Conservation (phyloP, 2,797 vertebrate genomes). For the Euphonia xanthogaster region DNA sequence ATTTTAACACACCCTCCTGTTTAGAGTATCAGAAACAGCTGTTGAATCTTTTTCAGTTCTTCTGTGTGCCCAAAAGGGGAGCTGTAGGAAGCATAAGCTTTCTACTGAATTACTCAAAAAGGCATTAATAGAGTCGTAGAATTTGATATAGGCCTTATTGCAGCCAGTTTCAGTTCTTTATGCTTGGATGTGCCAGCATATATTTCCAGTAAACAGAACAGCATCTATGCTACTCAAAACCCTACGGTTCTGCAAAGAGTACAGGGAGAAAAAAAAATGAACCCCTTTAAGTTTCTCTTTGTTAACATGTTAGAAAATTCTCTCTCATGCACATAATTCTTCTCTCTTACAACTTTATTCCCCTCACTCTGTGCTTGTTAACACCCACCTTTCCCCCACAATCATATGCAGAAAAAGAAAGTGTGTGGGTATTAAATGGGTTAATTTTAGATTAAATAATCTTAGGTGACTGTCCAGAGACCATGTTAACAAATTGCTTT, state of each 20-base stretch:
- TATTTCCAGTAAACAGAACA: neutral
- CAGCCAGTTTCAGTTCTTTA: neutral
- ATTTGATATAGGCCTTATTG: neutral
- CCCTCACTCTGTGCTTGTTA: neutral
- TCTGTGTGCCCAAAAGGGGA: neutral
- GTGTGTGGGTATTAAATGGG: neutral
- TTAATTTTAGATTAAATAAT: neutral
- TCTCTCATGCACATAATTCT: neutral
- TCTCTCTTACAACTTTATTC: neutral
- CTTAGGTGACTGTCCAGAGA: neutral
- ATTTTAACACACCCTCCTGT: neutral
- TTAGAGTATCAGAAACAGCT: neutral
- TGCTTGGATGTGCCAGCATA: neutral
- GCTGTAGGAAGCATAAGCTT: neutral
- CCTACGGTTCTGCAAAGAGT: neutral
- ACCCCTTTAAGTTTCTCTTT: neutral
- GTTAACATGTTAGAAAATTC: neutral
- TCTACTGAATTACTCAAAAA: neutral
- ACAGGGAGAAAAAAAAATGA: neutral
- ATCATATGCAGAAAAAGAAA: neutral
- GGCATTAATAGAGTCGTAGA: neutral
- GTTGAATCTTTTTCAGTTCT: neutral
- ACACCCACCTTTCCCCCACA: fast-evolving
- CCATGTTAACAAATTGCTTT: neutral
- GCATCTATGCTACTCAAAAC: neutral